These are phyloP conservation scores for Rhea pennata DNA, from an alignment of 2,113 vertebrate species.

Conservation along the genomic window DNA sequence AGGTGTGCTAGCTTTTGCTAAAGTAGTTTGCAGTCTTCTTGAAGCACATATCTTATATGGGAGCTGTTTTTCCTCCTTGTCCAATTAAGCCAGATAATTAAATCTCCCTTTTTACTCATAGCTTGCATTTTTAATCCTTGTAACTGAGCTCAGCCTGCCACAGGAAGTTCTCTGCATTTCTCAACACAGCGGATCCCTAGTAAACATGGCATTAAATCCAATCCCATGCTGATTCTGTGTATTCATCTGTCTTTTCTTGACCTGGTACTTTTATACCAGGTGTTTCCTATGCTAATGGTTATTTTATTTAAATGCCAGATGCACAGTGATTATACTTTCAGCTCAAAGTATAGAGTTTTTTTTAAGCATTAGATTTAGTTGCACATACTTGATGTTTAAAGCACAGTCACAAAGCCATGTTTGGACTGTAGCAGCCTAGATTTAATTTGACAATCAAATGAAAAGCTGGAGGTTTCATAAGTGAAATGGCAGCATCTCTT, in stretches of 20 bases:
- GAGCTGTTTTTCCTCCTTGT: slow-evolving; percentile 38
- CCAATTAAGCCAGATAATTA: slow-evolving; percentile 49
- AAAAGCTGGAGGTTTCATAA: slow-evolving; percentile 25
- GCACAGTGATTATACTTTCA: slow-evolving; percentile 5
- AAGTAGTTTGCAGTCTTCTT: not conserved
- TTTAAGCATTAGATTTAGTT: slow-evolving; percentile 24
- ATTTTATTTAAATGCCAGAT: slow-evolving; percentile 48
- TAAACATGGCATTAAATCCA: slow-evolving; percentile 47
- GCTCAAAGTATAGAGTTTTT: not conserved
- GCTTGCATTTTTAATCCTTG: slow-evolving; percentile 33
- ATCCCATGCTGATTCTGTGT: slow-evolving; percentile 7
- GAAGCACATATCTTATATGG: not conserved
- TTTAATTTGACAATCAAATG: slow-evolving; percentile 40
- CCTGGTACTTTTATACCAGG: not conserved
- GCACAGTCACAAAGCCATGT: slow-evolving; percentile 7
- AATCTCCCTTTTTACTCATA: slow-evolving; percentile 43
- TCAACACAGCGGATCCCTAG: not conserved
- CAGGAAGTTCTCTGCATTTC: slow-evolving; percentile 33
- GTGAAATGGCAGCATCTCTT: not conserved
- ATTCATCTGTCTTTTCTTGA: slow-evolving; percentile 26
- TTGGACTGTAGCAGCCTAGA: slow-evolving; percentile 43
- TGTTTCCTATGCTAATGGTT: slow-evolving; percentile 26
- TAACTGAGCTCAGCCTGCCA: not conserved
- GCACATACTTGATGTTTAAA: slow-evolving; percentile 18
- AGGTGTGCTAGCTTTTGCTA: slow-evolving; percentile 10